Evolutionary conservation across 2,888 invertebrate genomes (phyloP).

Genomic region (Hermaeophaga mercurialis): DNA sequence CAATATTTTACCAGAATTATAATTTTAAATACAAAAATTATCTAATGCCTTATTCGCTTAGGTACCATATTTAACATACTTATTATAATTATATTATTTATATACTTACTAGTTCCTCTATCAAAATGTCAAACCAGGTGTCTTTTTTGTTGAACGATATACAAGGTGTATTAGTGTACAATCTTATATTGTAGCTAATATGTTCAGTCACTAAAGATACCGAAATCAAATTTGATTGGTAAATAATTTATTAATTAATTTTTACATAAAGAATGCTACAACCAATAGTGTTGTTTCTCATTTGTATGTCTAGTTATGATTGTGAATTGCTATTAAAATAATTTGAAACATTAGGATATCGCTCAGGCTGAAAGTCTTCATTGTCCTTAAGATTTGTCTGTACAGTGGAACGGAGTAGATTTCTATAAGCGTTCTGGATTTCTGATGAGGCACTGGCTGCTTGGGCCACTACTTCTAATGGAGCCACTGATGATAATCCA

Average conservation of each 20-base stretch:
- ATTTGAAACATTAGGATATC: constrained; percentile 55
- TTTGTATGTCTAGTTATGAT: constrained; percentile 16
- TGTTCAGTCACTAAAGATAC: too few species aligned
- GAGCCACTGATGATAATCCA: constrained; percentile 58
- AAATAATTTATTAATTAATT: constrained; percentile 22
- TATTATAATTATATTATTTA: too few species aligned
- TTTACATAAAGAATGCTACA: constrained; percentile 31
- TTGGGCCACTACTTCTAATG: constrained; percentile 59
- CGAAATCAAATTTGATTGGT: too few species aligned
- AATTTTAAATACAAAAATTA: too few species aligned
- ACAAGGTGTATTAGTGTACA: too few species aligned
- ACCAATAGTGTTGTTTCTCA: constrained; percentile 27
- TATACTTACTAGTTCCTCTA: too few species aligned
- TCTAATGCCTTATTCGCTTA: too few species aligned
- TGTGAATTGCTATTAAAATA: constrained; percentile 48
- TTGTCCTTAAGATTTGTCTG: constrained; percentile 59
- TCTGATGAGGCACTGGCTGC: constrained; percentile 59
- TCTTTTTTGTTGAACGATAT: too few species aligned
- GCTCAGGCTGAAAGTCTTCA: constrained; percentile 56
- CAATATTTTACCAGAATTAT: too few species aligned
- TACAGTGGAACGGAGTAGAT: constrained; percentile 59
- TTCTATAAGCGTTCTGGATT: constrained; percentile 62
- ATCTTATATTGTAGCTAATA: too few species aligned
- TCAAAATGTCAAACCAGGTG: too few species aligned
- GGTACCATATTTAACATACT: too few species aligned